Conservation (phyloP, 2,113 vertebrate genomes). For the Rhadina sibilatrix region DNA sequence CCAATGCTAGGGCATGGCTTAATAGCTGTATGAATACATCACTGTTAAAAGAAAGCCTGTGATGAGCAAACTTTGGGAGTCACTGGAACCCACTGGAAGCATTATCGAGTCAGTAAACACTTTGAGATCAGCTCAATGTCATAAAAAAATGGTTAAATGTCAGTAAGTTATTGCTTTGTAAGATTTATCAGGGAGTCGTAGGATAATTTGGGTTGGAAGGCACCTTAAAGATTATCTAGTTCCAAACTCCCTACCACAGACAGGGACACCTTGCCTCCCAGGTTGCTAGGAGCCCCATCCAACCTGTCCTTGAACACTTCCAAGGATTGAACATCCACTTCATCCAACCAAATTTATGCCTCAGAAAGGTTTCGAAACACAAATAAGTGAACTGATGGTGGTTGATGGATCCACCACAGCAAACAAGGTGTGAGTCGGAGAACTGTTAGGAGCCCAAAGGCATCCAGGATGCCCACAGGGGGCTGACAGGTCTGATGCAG, state of each 20-base stretch:
- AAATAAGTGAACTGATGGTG: not conserved
- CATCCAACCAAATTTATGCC: not conserved
- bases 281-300: not conserved
- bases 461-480: not conserved
- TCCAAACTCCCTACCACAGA: not conserved
- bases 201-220: not conserved
- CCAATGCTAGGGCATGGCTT: rapidly evolving
- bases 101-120: not conserved
- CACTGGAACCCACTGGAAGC: not conserved
- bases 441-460: not conserved
- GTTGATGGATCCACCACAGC: not conserved
- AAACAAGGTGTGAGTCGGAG: rapidly evolving
- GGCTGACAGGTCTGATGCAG: not conserved
- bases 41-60: not conserved
- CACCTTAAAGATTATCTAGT: not conserved
- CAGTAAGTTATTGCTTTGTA: not conserved
- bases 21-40: not conserved
- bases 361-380: not conserved
- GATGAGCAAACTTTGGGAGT: not conserved
- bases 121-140: not conserved
- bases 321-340: not conserved
- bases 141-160: not conserved
- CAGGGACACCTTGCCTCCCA: not conserved
- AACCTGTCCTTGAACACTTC: not conserved
- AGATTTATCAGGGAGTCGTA: not conserved